Evolutionary conservation across 2,888 invertebrate species (phyloP), one percentile per base, ranked within the genome.

Genomic region (Ectropis crepuscularia): DNA sequence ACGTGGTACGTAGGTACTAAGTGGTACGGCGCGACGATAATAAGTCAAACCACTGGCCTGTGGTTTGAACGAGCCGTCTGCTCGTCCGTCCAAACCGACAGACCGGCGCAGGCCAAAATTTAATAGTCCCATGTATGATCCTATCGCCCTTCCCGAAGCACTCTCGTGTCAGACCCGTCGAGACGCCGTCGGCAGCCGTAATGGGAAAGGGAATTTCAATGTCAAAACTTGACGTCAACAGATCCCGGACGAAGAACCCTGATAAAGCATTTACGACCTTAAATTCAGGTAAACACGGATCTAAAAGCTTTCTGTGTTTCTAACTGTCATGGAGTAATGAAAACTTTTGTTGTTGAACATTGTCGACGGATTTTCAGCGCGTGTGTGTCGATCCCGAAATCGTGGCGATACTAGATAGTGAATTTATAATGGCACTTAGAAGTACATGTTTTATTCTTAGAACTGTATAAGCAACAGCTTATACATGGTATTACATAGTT

Each of bases 31-130:
- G 80, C 83, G 82, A 82, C 79, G 83, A 82, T 87, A 86, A 86
- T 87, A 86, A 82, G 87, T 87, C 87, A 87, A 86, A 87, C 85
- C 85, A 76, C 84, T 38, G 75, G 80, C 69, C 80, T 82, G 84
- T 77, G 83, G 85, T 80, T 73, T 75, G 74, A 69, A 75, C 76
- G 73, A 75, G 66, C 75, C 76, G 73, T 74, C 79, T 76, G 71
- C 41, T 48, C 11, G 48, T 41, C 53, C 47, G 43, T 5, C 53
- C 47, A n/a, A 11, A 46, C 36, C 38, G 12, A 42, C 28, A 0
- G 12, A 42, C 28, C 0, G 45, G 9, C n/a, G 41, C 39, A 50
- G 5, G 39, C 16, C 48, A 37, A 80, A 84, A 86, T 86, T 85
- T 81, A 86, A 83, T 83, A 79, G 77, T 74, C 75, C 80, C 76